These are phyloP conservation scores for Proterorhinus semilunaris DNA, from an alignment of 2,113 vertebrate genomes.

Conservation along the genomic window DNA sequence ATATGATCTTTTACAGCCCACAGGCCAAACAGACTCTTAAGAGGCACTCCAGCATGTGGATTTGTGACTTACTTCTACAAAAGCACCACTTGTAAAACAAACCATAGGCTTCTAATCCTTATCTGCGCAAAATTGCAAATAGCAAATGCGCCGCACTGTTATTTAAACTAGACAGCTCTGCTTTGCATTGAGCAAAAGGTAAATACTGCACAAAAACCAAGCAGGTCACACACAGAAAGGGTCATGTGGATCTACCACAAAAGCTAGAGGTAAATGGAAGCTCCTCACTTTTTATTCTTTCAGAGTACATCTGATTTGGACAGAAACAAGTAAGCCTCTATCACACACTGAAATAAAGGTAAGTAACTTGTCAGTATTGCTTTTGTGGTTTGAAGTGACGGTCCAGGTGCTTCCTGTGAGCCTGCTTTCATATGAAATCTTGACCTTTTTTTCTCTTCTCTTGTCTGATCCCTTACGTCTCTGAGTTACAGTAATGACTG, in stretches of 20 bases:
- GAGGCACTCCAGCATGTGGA: slow-evolving; percentile 14
- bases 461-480: not conserved
- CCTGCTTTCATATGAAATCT: slow-evolving; percentile 42
- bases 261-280: slow-evolving; percentile 5
- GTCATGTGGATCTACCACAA: slow-evolving; percentile 5
- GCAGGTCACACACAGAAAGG: not conserved
- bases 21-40: slow-evolving; percentile 26
- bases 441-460: not conserved
- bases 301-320: not conserved
- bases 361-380: not conserved
- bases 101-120: not conserved
- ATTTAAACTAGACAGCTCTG: slow-evolving; percentile 26
- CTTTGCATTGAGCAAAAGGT: slow-evolving; percentile 52
- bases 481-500: not conserved
- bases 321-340: not conserved
- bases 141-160: not conserved
- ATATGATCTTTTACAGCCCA: slow-evolving; percentile 21
- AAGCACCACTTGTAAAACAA: no score
- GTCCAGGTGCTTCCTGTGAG: slow-evolving; percentile 75
- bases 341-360: not conserved
- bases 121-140: not conserved
- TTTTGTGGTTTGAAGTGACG: slow-evolving; percentile 30
- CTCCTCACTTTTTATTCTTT: slow-evolving; percentile 10
- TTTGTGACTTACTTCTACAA: not conserved
- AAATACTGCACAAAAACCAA: slow-evolving; percentile 20